phyloP scores from a whole-genome alignment of 1,140 invertebrate species.

The Copidosoma floridanum region DNA sequence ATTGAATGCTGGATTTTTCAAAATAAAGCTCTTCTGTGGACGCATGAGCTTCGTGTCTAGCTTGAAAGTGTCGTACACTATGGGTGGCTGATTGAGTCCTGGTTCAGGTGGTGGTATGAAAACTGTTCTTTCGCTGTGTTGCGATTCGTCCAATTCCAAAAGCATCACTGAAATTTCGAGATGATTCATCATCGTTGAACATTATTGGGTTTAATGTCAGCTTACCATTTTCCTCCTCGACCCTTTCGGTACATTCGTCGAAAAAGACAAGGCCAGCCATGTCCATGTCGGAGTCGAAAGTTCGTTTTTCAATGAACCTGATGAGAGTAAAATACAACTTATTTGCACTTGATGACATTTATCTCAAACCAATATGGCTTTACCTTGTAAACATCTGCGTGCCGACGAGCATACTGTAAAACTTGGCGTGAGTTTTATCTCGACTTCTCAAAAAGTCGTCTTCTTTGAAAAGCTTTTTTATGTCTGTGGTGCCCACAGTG shows the following conservation, averaged over 20 bases:
- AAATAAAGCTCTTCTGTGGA: constrained; percentile 47
- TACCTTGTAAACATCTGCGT: constrained; percentile 93
- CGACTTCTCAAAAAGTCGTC: constrained; percentile 71
- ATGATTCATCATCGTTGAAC: not conserved
- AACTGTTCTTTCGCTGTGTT: constrained; percentile 85
- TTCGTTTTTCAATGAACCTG: constrained; percentile 97
- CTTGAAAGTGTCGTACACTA: constrained; percentile 54
- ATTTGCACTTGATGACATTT: not conserved
- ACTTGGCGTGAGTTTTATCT: constrained; percentile 86
- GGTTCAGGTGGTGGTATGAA: constrained; percentile 95
- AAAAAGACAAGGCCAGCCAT: constrained; percentile 87
- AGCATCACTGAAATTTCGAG: constrained; percentile 52
- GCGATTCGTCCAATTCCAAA: constrained; percentile 74
- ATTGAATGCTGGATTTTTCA: constrained; percentile 49
- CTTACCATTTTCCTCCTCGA: constrained; percentile 63
- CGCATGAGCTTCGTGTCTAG: constrained; percentile 63
- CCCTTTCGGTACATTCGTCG: constrained; percentile 90
- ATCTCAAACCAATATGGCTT: not conserved
- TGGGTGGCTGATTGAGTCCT: constrained; percentile 44
- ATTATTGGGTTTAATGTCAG: no score
- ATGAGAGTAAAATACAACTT: constrained; percentile 6
- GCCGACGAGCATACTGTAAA: constrained; percentile 83
- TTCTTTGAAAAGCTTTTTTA: constrained; percentile 91
- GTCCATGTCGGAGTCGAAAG: constrained; percentile 96
- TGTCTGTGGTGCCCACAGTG: constrained; percentile 90